Evolutionary conservation across 1,140 invertebrate genomes (phyloP).

Genomic region (Campoletis sonorensis): DNA sequence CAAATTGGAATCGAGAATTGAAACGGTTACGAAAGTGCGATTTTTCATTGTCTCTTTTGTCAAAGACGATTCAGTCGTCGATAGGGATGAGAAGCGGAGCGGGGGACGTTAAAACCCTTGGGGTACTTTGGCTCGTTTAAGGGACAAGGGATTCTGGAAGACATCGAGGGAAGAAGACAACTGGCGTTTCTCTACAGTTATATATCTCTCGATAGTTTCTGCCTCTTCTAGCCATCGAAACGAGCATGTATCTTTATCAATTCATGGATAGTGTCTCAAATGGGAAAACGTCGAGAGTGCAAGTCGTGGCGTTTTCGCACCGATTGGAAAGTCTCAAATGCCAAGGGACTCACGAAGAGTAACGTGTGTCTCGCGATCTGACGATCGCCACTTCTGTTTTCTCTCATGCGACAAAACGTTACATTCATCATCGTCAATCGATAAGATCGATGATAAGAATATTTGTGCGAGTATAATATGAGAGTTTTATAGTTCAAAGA

Average conservation of each 20-base stretch:
- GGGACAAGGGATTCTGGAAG: background rate
- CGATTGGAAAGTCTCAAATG: conserved; percentile 21
- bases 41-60: background rate
- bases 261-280: conserved; percentile 37
- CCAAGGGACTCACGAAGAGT: background rate
- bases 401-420: conserved; percentile 20
- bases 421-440: conserved; percentile 9
- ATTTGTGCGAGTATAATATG: background rate
- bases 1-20: background rate
- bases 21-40: background rate
- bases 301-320: background rate
- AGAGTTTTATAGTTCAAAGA: conserved; percentile 22
- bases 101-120: background rate
- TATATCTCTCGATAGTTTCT: background rate
- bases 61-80: background rate
- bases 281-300: background rate
- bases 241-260: conserved; percentile 40
- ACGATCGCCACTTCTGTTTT: conserved; percentile 14
- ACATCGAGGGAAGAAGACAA: background rate
- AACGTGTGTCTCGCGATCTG: conserved; percentile 9
- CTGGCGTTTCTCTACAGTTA: background rate
- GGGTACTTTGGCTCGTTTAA: conserved; percentile 6
- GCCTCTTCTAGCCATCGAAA: conserved; percentile 23
- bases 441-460: background rate
- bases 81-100: background rate